Conservation (phyloP, 2,888 invertebrate species). For the Allacma fusca region DNA sequence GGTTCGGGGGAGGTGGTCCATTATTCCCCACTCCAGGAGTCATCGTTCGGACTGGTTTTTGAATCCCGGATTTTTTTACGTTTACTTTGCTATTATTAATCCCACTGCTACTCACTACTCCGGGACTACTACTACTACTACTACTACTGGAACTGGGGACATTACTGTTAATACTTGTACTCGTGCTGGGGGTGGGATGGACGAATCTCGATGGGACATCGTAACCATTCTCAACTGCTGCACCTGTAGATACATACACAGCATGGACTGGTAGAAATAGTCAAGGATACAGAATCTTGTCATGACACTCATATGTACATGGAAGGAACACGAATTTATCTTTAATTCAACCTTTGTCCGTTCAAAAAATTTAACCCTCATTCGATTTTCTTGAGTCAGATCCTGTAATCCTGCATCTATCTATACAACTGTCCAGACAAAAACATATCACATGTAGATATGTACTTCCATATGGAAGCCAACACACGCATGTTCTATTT, state of each 20-base stretch:
- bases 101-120: background rate
- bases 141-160: background rate
- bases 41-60: constrained; percentile 21
- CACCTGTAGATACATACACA: constrained; percentile 26
- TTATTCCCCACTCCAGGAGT: background rate
- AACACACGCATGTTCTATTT: too few relatives aligned
- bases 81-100: background rate
- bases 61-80: constrained; percentile 20
- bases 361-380: too few relatives aligned
- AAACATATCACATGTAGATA: too few relatives aligned
- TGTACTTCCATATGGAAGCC: too few relatives aligned
- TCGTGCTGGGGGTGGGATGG: constrained; percentile 9
- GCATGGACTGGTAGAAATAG: too few relatives aligned
- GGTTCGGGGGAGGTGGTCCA: constrained; percentile 14
- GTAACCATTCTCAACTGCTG: constrained; percentile 56
- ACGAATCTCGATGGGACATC: constrained; percentile 48
- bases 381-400: too few relatives aligned
- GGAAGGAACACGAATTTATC: too few relatives aligned
- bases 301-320: too few relatives aligned
- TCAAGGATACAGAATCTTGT: background rate
- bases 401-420: too few relatives aligned
- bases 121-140: background rate
- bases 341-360: too few relatives aligned
- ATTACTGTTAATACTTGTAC: background rate
- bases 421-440: too few relatives aligned